phyloP scores from a whole-genome alignment of 2,888 invertebrate genomes.

The Caenorhabditis becei region DNA sequence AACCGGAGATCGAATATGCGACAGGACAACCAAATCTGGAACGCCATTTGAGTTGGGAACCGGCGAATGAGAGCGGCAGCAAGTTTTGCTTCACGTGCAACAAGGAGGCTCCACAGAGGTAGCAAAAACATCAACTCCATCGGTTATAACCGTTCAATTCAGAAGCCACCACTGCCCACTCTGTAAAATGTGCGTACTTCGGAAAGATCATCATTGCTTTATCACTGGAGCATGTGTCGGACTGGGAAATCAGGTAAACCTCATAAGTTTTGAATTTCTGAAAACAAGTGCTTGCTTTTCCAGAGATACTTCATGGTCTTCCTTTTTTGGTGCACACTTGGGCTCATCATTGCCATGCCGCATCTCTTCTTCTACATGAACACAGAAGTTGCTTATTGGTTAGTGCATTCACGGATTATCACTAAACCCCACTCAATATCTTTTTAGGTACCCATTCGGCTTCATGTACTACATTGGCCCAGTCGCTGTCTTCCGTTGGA shows the following conservation, averaged over 20 bases:
- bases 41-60: constrained; percentile 51
- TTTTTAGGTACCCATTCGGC: constrained; percentile 74
- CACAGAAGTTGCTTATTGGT: constrained; percentile 71
- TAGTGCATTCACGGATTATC: background rate
- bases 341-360: constrained; percentile 68
- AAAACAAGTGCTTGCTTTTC: constrained; percentile 7
- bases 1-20: constrained; percentile 45
- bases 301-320: constrained; percentile 83
- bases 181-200: constrained; percentile 82
- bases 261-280: background rate
- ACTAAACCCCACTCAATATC: too few relatives aligned
- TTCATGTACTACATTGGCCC: constrained; percentile 77
- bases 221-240: constrained; percentile 83
- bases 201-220: constrained; percentile 83
- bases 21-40: constrained; percentile 55
- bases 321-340: constrained; percentile 80
- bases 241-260: constrained; percentile 82
- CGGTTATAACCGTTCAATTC: background rate
- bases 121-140: background rate
- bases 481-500: constrained; percentile 75
- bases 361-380: constrained; percentile 70
- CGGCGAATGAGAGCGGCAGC: constrained; percentile 58
- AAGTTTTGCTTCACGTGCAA: constrained; percentile 76
- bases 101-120: constrained; percentile 71
- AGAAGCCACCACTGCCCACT: constrained; percentile 82